Conservation (phyloP, 2,113 vertebrate species). For the Pomatostomus ruficeps region DNA sequence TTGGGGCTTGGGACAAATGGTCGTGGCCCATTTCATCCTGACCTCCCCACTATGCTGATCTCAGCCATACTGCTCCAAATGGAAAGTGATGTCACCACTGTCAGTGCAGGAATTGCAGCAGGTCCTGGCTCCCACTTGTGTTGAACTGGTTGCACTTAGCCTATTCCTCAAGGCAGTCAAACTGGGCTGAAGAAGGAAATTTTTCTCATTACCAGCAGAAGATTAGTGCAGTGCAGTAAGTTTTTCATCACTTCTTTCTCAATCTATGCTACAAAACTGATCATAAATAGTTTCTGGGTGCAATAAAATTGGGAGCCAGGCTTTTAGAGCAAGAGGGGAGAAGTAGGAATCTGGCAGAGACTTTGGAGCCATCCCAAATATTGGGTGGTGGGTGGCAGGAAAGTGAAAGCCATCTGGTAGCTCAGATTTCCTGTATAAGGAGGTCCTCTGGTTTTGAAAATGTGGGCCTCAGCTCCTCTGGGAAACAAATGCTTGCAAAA, state of each 20-base stretch:
- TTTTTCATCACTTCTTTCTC: constrained; percentile 26
- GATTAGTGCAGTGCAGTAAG: not conserved
- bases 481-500: constrained; percentile 37
- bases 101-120: not conserved
- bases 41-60: not conserved
- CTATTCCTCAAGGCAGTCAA: not conserved
- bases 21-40: not conserved
- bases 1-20: not conserved
- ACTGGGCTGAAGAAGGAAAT: not conserved
- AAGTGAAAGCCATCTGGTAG: constrained; percentile 56
- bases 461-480: constrained; percentile 32
- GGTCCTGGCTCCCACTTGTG: not conserved
- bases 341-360: constrained; percentile 45
- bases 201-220: not conserved
- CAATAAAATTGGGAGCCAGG: constrained; percentile 45
- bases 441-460: constrained; percentile 54
- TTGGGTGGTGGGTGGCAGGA: constrained; percentile 51
- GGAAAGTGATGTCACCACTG: not conserved
- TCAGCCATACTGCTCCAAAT: not conserved
- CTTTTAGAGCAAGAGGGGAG: constrained; percentile 52
- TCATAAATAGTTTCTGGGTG: constrained; percentile 57
- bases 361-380: constrained; percentile 59
- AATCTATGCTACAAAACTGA: not conserved
- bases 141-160: not conserved
- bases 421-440: constrained; percentile 59